A percentile compares a stretch with the other conserved stretches of the same genome.
Evolutionary conservation across 1,140 invertebrate genomes (phyloP).

Genomic region (Helicoverpa zea): DNA sequence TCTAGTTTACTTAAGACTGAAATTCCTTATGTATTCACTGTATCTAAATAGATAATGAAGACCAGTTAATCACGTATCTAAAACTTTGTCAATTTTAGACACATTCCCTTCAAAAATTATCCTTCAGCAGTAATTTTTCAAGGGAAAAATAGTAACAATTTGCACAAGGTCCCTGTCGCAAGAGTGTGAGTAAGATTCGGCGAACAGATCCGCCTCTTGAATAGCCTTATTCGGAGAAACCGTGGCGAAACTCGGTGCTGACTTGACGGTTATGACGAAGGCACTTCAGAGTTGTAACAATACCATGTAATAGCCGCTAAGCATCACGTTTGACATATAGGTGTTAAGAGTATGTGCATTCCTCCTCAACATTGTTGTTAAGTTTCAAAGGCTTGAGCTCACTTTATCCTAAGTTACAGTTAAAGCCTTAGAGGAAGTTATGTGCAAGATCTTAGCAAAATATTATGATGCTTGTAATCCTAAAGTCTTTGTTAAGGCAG

Average conservation of each 20-base stretch:
- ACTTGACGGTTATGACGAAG: slow-evolving; percentile 17
- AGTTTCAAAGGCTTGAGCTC: too few species aligned
- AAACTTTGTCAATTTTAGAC: not conserved
- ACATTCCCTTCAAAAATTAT: not conserved
- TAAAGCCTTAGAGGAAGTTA: too few species aligned
- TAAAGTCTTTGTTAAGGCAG: too few species aligned
- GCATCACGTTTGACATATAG: not conserved
- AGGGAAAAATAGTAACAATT: slow-evolving; percentile 12
- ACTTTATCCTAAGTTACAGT: too few species aligned
- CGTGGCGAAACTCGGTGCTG: slow-evolving; percentile 43
- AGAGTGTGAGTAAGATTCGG: slow-evolving; percentile 56
- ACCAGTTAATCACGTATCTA: not conserved
- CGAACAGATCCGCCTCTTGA: slow-evolving; percentile 66
- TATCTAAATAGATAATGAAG: not conserved
- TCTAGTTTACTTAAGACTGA: too few species aligned
- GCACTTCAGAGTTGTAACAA: slow-evolving; percentile 8
- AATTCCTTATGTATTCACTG: too few species aligned
- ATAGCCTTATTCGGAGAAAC: slow-evolving; percentile 66
- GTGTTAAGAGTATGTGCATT: not conserved
- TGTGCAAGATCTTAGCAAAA: too few species aligned
- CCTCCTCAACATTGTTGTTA: not conserved
- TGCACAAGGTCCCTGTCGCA: slow-evolving; percentile 47
- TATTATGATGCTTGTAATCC: too few species aligned
- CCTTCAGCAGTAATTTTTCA: not conserved
- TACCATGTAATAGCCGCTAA: not conserved